Base-by-base conservation (phyloP, 2,797 vertebrate genomes). In the Gastrophryne carolinensis region DNA sequence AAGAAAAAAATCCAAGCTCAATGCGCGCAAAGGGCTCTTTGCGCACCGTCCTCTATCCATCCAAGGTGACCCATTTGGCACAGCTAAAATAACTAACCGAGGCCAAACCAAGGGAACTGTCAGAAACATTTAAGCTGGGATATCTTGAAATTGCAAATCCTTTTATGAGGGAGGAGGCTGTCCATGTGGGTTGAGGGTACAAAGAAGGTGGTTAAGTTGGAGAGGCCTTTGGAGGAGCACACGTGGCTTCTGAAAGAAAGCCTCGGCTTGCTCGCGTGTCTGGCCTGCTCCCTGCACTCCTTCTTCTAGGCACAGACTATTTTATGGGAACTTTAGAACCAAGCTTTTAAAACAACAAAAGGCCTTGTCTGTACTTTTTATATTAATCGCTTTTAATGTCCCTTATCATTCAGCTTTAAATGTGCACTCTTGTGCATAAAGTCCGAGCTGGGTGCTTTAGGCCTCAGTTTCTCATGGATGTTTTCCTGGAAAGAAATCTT, bases 91-190 rank as follows among this genome's bases (percentile, higher is more conserved):
- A 98, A 98, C 97, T 96, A 95, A 95, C 95, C 93, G 90, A 93
- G 89, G 94, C 95, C 92, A 95, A 95, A 97, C 95, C 95, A 94
- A 95, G 96, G 91, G 96, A 98, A 97, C 97, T 99, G 97, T 99
- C 97, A 99, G 95, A 98, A 98, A 97, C 97, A 95, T 99, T 99
- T 98, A 98, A 96, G 96, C 95, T 97, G 92, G 94, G 97, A 98
- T 99, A 98, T 98, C 97, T 99, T 98, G 97, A 99, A 96, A 97
- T 96, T 97, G 97, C 97, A 99, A 98, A 99, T 98, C 96, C 97
- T 96, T 98, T 98, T 97, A 97, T 97, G 95, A 96, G 94, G 93
- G 96, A 94, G 95, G 95, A 97, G 94, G 96, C 96, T 94, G 95
- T 93, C 95, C 92, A 96, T 97, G 96, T 96, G 96, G 96, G 95